Conservation (phyloP, 2,113 vertebrate species). For the Platysternon megacephalum region DNA sequence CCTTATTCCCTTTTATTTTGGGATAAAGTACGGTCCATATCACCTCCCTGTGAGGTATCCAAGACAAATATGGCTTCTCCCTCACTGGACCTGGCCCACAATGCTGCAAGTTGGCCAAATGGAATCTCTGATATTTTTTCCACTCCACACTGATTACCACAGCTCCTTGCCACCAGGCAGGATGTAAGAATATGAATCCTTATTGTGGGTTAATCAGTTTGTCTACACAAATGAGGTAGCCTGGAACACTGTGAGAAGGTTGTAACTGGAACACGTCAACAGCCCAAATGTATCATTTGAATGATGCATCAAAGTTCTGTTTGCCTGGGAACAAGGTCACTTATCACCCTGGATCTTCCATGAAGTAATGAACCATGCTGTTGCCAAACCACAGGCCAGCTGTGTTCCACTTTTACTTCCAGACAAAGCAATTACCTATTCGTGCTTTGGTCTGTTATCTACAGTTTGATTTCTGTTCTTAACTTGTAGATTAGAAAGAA, state of each 20-base stretch:
- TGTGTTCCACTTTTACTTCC: background rate
- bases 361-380: background rate
- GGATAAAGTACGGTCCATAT: fast-evolving
- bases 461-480: slow-evolving; percentile 59
- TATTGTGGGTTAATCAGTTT: background rate
- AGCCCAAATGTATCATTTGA: background rate
- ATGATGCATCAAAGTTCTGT: background rate
- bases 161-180: background rate
- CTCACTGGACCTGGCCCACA: background rate
- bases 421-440: slow-evolving; percentile 59
- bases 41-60: background rate
- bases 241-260: background rate
- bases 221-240: background rate
- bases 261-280: background rate
- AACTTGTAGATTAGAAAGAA: slow-evolving; percentile 15
- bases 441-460: slow-evolving; percentile 3
- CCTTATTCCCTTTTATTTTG: background rate
- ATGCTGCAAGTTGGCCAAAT: fast-evolving
- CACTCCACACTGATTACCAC: background rate
- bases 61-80: background rate
- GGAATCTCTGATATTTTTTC: background rate
- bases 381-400: background rate
- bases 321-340: slow-evolving; percentile 59
- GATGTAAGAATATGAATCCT: background rate
- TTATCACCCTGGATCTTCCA: background rate